These are phyloP conservation scores for Eupeodes luniger DNA, from an alignment of 2,888 invertebrate genomes.

Conservation along the genomic window DNA sequence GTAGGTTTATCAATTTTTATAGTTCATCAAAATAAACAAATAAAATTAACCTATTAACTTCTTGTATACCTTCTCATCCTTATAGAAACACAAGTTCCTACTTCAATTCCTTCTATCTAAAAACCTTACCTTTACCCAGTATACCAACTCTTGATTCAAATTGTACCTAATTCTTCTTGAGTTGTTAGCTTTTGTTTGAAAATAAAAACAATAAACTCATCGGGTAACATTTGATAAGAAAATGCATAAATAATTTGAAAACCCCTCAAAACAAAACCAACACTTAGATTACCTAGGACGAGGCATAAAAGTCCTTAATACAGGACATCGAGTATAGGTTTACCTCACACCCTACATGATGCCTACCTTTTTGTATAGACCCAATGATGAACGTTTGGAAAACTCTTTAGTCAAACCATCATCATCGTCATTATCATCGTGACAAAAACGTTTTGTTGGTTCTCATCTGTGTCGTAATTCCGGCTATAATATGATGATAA, in stretches of 20 bases:
- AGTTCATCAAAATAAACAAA: conserved; percentile 12
- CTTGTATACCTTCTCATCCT: neutral
- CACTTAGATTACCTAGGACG: neutral
- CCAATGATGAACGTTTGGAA: conserved; percentile 42
- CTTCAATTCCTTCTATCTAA: neutral
- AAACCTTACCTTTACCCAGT: too few species aligned
- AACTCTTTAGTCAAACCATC: conserved; percentile 43
- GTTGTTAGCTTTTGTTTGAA: neutral
- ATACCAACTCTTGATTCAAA: neutral
- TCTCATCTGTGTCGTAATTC: conserved; percentile 3
- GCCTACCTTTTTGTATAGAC: neutral
- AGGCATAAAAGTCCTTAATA: conserved; percentile 24
- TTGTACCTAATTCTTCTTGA: neutral
- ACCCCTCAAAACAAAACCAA: conserved; percentile 23
- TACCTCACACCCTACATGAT: neutral
- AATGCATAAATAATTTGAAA: conserved; percentile 23
- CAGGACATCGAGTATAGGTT: conserved; percentile 31
- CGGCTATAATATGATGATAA: conserved; percentile 21
- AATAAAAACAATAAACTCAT: conserved; percentile 27
- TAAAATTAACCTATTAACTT: neutral
- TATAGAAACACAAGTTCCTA: neutral
- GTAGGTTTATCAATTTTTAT: neutral
- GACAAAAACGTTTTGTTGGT: conserved; percentile 7
- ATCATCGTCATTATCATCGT: neutral
- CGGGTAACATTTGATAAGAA: conserved; percentile 5